A percentile compares a stretch with the other conserved stretches of the same genome.
Evolutionary conservation across 1,140 invertebrate genomes (phyloP).

Genomic region (Procambarus virginalis): DNA sequence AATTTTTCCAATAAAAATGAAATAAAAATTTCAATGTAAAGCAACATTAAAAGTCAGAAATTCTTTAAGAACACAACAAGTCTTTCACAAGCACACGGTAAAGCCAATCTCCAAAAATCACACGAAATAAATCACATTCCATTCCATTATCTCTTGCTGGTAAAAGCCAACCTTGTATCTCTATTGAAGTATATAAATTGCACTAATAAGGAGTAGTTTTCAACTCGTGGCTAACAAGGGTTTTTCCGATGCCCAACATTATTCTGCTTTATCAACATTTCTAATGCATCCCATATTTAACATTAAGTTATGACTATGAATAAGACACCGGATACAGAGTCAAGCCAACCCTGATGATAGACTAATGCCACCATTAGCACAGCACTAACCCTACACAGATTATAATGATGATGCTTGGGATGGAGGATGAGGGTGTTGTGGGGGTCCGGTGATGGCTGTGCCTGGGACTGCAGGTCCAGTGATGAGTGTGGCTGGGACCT

Average conservation of each 20-base stretch:
- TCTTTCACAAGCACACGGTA: not conserved
- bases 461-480: slow-evolving; percentile 1
- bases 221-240: not conserved
- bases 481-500: slow-evolving; percentile 18
- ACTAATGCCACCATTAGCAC: not conserved
- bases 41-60: not conserved
- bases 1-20: not conserved
- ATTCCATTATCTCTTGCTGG: not conserved
- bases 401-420: not conserved
- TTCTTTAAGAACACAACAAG: not conserved
- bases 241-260: not conserved
- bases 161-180: not conserved
- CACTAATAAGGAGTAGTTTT: not conserved
- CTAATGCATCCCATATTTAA: not conserved
- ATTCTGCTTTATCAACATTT: not conserved
- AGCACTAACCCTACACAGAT: not conserved
- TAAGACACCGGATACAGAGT: slow-evolving; percentile 3
- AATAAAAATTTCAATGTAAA: not conserved
- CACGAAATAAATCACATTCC: not conserved
- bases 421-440: slow-evolving; percentile 29
- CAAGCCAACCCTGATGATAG: not conserved
- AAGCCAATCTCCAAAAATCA: not conserved
- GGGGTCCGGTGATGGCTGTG: slow-evolving; percentile 7
- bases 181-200: not conserved
- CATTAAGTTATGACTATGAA: not conserved